Evolutionary conservation across 64 coral and sea anemone genomes (phyloP).

Genomic region (Montipora sp.): DNA sequence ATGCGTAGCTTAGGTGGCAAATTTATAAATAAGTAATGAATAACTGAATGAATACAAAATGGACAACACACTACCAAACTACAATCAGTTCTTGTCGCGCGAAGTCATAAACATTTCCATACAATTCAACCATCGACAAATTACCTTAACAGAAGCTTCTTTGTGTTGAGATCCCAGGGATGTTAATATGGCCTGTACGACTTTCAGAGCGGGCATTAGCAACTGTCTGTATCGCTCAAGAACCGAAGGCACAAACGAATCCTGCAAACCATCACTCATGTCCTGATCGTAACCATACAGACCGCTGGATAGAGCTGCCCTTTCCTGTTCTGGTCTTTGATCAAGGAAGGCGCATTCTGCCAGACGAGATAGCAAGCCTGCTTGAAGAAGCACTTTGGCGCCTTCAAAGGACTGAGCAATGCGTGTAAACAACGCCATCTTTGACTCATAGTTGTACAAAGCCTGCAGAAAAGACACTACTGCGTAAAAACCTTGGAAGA

Average conservation of each 20-base stretch:
- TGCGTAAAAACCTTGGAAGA: background rate
- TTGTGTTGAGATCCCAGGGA: conserved; percentile 85
- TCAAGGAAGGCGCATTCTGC: conserved; percentile 90
- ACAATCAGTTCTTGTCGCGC: too few species aligned
- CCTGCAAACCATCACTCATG: conserved; percentile 39
- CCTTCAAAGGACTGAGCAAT: conserved; percentile 89
- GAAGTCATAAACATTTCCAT: background rate
- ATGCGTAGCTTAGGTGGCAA: too few species aligned
- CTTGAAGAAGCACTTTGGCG: conserved; percentile 84
- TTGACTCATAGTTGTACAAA: conserved; percentile 98
- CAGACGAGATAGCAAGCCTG: conserved; percentile 78
- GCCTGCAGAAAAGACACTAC: background rate
- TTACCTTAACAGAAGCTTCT: conserved; percentile 86
- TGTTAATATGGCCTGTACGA: conserved; percentile 75
- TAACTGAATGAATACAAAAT: too few species aligned
- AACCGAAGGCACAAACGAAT: conserved; percentile 80
- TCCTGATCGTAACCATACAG: conserved; percentile 59
- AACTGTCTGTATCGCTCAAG: conserved; percentile 93
- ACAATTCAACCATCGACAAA: background rate
- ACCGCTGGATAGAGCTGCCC: conserved; percentile 37
- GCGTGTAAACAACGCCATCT: conserved; percentile 90
- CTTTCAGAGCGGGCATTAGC: conserved; percentile 84
- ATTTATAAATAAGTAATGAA: too few species aligned
- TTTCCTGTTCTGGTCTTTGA: conserved; percentile 69
- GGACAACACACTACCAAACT: too few species aligned